Percentiles rank a stretch among this genome's conserved stretches.
Evolutionary conservation across 2,113 vertebrate species (phyloP).

Genomic region (Aegypius monachus): DNA sequence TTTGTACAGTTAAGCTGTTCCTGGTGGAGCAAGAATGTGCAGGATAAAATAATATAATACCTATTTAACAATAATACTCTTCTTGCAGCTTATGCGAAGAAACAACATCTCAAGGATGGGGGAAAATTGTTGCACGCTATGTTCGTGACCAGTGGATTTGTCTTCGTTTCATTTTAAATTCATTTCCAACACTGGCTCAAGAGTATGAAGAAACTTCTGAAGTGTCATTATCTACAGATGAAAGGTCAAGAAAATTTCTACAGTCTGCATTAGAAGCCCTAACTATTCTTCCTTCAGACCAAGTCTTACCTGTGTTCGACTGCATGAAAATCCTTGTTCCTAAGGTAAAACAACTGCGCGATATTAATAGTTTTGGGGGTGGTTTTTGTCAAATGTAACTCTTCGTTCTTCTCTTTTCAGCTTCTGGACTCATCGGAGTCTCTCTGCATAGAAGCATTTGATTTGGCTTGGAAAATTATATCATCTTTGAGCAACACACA

Average conservation of each 20-base stretch:
- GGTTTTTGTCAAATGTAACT: neutral
- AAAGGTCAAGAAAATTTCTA: conserved; percentile 51
- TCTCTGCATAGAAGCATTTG: conserved; percentile 83
- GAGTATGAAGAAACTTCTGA: neutral
- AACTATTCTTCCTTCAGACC: conserved; percentile 81
- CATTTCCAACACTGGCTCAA: neutral
- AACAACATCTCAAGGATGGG: conserved; percentile 81
- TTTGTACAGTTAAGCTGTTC: neutral
- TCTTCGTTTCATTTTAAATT: conserved; percentile 75
- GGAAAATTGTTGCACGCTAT: conserved; percentile 80
- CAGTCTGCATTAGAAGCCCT: conserved; percentile 81
- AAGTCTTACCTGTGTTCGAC: conserved; percentile 82
- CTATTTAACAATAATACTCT: neutral
- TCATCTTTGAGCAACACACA: conserved; percentile 86
- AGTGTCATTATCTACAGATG: neutral
- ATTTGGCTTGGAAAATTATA: conserved; percentile 83
- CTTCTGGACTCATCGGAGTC: conserved; percentile 72
- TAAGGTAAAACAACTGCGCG: conserved; percentile 66
- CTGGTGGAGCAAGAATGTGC: neutral
- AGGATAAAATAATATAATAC: neutral
- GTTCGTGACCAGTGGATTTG: conserved; percentile 89
- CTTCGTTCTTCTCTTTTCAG: conserved; percentile 56
- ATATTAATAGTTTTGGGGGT: neutral
- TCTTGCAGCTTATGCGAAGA: conserved; percentile 68
- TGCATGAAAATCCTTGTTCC: conserved; percentile 84